phyloP scores from a whole-genome alignment of 2,113 vertebrate genomes.

The Silurus glanis region DNA sequence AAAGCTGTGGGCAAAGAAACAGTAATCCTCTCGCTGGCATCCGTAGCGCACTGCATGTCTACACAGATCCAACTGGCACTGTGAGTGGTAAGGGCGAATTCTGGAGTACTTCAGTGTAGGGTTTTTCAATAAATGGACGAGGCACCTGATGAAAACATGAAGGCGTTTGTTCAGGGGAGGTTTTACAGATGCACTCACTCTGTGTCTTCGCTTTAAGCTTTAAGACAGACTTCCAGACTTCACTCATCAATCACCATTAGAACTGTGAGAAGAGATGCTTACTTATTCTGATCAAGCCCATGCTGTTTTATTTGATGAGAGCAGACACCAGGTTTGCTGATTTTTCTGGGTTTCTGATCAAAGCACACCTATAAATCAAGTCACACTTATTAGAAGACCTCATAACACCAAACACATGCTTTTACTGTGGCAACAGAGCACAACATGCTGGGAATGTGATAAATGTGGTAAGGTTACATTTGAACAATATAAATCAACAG shows the following conservation, averaged over 20 bases:
- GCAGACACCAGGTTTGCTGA: conserved; percentile 91
- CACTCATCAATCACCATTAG: neutral
- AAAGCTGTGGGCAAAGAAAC: conserved; percentile 94
- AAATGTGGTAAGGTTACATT: neutral
- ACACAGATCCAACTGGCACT: conserved; percentile 88
- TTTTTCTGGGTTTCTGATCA: conserved; percentile 98
- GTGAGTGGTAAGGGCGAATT: conserved; percentile 79
- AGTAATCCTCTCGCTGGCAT: conserved; percentile 89
- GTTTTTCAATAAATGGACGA: conserved; percentile 93
- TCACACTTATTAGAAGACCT: conserved; percentile 36
- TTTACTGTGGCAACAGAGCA: neutral
- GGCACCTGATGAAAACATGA: conserved; percentile 78
- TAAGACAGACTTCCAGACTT: neutral
- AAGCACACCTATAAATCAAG: conserved; percentile 86
- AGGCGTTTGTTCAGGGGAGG: neutral
- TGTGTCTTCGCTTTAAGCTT: neutral
- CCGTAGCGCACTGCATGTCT: conserved; percentile 93
- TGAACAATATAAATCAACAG: neutral
- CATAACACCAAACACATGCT: conserved; percentile 12
- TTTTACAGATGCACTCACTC: neutral
- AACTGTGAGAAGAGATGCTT: conserved; percentile 62
- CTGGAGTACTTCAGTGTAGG: conserved; percentile 91
- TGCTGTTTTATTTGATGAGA: conserved; percentile 93
- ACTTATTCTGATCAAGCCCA: conserved; percentile 93
- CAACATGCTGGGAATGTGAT: neutral